Evolutionary conservation across 1,140 invertebrate genomes (phyloP).

Genomic region (Drosophila malerkotliana): DNA sequence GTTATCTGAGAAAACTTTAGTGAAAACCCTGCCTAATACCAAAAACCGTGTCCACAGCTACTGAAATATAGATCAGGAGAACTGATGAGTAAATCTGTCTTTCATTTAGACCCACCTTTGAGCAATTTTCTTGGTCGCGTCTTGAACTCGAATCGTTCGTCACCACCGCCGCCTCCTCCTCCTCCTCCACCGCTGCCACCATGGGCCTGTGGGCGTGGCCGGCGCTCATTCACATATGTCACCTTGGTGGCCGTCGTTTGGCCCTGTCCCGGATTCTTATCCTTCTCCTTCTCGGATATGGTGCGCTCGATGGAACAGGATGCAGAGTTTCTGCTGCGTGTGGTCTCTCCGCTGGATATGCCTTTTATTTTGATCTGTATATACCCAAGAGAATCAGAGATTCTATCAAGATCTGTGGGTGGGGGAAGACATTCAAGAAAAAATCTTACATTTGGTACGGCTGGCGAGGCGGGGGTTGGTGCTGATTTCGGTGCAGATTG

Average conservation of each 20-base stretch:
- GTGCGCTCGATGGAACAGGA: slow-evolving; percentile 80
- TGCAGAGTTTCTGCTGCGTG: slow-evolving; percentile 78
- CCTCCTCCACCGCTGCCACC: slow-evolving; percentile 20
- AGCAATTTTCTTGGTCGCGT: slow-evolving; percentile 79
- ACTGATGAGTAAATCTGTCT: slow-evolving; percentile 11
- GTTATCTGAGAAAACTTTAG: neutral
- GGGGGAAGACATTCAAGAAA: slow-evolving; percentile 8
- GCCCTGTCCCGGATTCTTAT: slow-evolving; percentile 39
- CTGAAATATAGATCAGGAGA: slow-evolving; percentile 31
- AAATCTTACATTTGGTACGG: slow-evolving; percentile 82
- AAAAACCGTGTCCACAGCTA: slow-evolving; percentile 61
- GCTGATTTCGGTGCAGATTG: slow-evolving; percentile 72
- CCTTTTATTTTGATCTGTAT: slow-evolving; percentile 72
- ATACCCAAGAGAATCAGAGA: neutral
- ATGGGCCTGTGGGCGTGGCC: slow-evolving; percentile 82
- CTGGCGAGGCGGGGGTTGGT: slow-evolving; percentile 76
- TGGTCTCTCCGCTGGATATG: slow-evolving; percentile 79
- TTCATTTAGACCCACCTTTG: slow-evolving; percentile 61
- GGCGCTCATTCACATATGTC: slow-evolving; percentile 86
- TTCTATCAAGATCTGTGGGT: neutral
- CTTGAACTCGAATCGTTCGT: slow-evolving; percentile 80
- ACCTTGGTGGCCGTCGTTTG: slow-evolving; percentile 83
- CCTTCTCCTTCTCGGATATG: slow-evolving; percentile 72
- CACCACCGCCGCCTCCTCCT: slow-evolving; percentile 33
- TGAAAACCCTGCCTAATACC: slow-evolving; percentile 5